Percentiles rank a stretch among this genome's conserved stretches.
phyloP scores from a whole-genome alignment of 2,888 invertebrate genomes.

The Drosophila siamana region DNA sequence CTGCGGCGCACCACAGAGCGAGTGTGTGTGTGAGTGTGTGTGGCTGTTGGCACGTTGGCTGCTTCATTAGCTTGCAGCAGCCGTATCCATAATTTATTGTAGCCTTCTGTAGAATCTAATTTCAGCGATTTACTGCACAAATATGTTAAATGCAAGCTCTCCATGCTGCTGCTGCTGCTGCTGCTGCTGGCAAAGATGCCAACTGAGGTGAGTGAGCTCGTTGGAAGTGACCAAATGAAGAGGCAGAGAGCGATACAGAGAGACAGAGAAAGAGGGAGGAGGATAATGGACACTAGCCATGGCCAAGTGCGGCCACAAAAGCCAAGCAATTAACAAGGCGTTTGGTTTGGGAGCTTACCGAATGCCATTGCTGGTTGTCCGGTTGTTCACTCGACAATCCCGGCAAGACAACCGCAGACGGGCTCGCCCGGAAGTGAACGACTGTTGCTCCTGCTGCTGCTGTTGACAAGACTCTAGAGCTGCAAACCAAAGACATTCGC shows the following conservation, averaged over 20 bases:
- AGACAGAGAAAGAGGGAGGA: background rate
- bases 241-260: background rate
- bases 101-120: conserved; percentile 59
- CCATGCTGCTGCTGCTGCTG: too few relatives aligned
- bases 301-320: conserved; percentile 58
- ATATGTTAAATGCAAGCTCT: conserved; percentile 57
- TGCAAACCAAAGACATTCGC: conserved; percentile 57
- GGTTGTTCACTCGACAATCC: conserved; percentile 56
- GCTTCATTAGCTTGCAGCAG: conserved; percentile 53
- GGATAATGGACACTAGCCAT: conserved; percentile 45
- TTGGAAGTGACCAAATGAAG: background rate
- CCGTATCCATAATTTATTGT: conserved; percentile 61
- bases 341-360: conserved; percentile 56
- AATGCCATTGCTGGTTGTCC: conserved; percentile 10
- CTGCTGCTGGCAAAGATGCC: conserved; percentile 11
- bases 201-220: background rate
- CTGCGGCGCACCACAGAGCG: conserved; percentile 15
- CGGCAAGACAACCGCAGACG: conserved; percentile 58
- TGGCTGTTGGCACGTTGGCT: conserved; percentile 49
- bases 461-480: conserved; percentile 55
- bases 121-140: conserved; percentile 64
- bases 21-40: conserved; percentile 11
- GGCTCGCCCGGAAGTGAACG: conserved; percentile 51
- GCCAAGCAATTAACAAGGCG: conserved; percentile 77
- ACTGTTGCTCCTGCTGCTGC: conserved; percentile 40